Evolutionary conservation across 1,140 invertebrate species (phyloP).

Genomic region (Nylanderia fulva): DNA sequence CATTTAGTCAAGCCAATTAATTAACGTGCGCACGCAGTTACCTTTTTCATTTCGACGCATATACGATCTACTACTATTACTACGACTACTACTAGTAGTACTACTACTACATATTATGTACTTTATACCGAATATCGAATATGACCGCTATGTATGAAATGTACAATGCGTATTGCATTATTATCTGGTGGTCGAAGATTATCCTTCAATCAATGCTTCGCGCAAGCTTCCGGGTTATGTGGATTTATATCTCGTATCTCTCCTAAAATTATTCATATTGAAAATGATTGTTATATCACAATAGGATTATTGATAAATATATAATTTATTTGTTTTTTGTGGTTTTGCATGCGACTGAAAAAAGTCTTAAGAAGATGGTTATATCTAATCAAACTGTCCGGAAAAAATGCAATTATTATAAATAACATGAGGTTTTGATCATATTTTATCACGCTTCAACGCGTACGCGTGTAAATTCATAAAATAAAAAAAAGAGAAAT

Average conservation of each 20-base stretch:
- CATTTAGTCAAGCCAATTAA: slow-evolving; percentile 40
- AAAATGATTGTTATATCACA: not conserved
- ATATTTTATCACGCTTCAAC: not conserved
- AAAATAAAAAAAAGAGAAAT: not conserved
- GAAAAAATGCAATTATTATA: not conserved
- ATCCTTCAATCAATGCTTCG: not conserved
- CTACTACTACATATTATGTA: not conserved
- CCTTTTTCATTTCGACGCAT: slow-evolving; percentile 1
- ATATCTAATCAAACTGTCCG: not conserved
- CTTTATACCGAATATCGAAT: slow-evolving; percentile 7
- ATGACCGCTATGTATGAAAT: slow-evolving; percentile 9
- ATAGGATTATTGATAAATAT: not conserved
- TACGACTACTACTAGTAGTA: no score
- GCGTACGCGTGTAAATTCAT: not conserved
- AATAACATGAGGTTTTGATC: not conserved
- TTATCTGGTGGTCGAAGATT: slow-evolving; percentile 19
- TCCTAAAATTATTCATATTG: no score
- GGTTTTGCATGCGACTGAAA: not conserved
- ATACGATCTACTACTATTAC: no score
- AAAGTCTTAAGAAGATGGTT: not conserved
- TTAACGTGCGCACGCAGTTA: not conserved
- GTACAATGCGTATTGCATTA: not conserved
- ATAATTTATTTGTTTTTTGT: not conserved
- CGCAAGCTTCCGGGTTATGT: not conserved
- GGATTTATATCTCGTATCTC: no score